phyloP scores from a whole-genome alignment of 2,797 vertebrate species.

The Tauraco hartlaubi region DNA sequence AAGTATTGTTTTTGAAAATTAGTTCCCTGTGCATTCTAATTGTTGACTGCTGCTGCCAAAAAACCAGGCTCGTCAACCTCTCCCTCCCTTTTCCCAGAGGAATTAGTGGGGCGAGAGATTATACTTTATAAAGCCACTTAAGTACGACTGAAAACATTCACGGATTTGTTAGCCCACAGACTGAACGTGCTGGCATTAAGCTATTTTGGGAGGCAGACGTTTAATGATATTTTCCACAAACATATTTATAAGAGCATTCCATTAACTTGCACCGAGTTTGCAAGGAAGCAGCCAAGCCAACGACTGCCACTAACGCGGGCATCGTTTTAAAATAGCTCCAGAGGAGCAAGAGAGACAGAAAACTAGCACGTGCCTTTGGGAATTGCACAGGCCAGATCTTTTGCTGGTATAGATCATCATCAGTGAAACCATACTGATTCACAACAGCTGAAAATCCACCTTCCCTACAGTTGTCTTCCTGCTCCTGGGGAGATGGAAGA shows the following conservation, averaged over 20 bases:
- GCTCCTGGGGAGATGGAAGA: background rate
- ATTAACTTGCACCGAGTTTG: background rate
- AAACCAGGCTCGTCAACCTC: background rate
- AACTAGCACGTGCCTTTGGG: background rate
- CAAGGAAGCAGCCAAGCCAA: background rate
- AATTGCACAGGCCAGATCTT: background rate
- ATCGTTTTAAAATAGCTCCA: background rate
- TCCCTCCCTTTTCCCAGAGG: background rate
- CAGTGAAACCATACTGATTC: background rate
- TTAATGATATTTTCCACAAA: conserved; percentile 3
- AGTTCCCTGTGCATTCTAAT: background rate
- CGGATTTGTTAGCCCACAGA: conserved; percentile 38
- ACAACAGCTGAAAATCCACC: background rate
- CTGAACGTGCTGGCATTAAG: background rate
- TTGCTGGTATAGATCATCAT: background rate
- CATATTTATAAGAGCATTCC: background rate
- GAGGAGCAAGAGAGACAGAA: background rate
- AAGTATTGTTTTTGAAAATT: background rate
- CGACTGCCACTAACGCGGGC: background rate
- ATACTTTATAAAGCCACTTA: background rate
- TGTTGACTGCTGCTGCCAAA: conserved; percentile 7
- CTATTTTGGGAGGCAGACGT: conserved; percentile 10
- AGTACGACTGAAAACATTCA: conserved; percentile 19
- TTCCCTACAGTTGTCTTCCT: background rate
- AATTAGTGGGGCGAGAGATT: background rate